Base-by-base conservation (phyloP, 2,113 vertebrate species). In the Ranitomeya variabilis region DNA sequence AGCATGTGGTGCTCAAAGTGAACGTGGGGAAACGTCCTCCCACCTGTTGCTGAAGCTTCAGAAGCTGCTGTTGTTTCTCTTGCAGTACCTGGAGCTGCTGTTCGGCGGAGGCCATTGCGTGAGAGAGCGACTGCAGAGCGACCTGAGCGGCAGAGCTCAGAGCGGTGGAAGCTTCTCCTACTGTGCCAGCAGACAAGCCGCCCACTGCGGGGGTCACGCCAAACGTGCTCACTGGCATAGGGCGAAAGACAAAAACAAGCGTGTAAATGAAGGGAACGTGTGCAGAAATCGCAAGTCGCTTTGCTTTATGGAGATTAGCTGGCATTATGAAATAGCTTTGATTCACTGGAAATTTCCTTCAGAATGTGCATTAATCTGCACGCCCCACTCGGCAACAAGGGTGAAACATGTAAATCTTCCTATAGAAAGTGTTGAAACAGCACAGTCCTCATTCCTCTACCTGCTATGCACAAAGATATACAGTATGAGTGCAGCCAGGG, bases 31-130 rank as follows among this genome's bases (percentile, higher is more conserved):
- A 94, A 94, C 91, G 92, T 94, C 93, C 94, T 95, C 95, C 96
- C 94, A 99, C 98, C 98, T 99, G 98, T 94, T 99, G 98, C 95
- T 99, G 98, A 94, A 99, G 97, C 94, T 99, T 99, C 91, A 99
- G 95, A 93, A 99, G 96, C 94, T 99, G 98, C 95, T 99, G 98
- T 92, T 99, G 98, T 94, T 99, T 99, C 95, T 99, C 98, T 96
- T 99, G 98, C 92, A 99, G 95, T 91, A 99, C 98, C 95, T 99
- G 98, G 80, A 99, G 96, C 96, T 99, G 98, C 95, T 99, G 98
- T 94, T 99, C 98, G 9, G 98, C 98, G 90, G 98, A 99, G 91
- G 99, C 98, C 98, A 99, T 99, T 95, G 98, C 98, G 91, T 99
- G 98, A 91, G 98, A 99, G 92, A 99, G 96, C 57, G 98, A 99